phyloP scores from a whole-genome alignment of 2,797 vertebrate genomes.

The Vireo griseus region DNA sequence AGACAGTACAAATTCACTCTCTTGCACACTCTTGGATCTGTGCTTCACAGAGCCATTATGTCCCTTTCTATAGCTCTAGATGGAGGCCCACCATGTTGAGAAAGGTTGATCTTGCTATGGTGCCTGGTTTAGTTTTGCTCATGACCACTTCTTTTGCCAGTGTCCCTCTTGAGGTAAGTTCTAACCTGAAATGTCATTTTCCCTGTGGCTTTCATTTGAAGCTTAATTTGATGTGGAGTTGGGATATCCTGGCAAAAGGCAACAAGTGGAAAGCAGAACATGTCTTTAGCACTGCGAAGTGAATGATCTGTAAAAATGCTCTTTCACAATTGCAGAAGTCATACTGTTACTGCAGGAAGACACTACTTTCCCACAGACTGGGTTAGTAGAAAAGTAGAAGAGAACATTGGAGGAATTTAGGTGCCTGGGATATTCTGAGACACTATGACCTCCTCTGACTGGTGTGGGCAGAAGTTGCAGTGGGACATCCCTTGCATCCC shows the following conservation, averaged over 20 bases:
- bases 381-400: not conserved
- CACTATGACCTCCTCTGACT: not conserved
- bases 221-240: not conserved
- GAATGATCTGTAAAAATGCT: not conserved
- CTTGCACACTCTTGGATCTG: not conserved
- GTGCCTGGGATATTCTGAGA: not conserved
- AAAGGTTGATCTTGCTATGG: not conserved
- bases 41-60: not conserved
- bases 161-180: not conserved
- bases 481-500: not conserved
- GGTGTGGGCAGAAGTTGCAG: not conserved
- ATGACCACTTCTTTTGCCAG: not conserved
- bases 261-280: not conserved
- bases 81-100: not conserved
- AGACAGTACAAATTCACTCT: not conserved
- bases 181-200: not conserved
- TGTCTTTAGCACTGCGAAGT: not conserved
- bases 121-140: not conserved
- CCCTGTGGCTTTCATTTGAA: not conserved
- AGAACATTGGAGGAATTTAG: not conserved
- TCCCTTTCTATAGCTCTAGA: not conserved
- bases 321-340: not conserved
- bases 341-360: not conserved
- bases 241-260: not conserved
- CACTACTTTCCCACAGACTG: not conserved